Base-by-base conservation (phyloP, 92 coral and sea anemone genomes). In the Muricea muricata region DNA sequence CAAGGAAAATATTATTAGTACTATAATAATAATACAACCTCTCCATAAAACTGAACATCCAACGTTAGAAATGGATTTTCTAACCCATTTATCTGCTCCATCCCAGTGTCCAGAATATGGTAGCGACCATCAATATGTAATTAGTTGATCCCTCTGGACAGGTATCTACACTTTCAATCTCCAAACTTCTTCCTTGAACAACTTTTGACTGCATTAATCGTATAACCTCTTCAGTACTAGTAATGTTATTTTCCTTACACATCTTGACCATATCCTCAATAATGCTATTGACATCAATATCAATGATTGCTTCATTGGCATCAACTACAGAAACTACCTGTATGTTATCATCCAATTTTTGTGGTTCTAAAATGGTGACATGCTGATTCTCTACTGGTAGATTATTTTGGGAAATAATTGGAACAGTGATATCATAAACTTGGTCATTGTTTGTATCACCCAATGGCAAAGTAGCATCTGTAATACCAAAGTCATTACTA, bases 151-250 rank as follows among this genome's bases (percentile, higher is more conserved):
- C 74, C 28, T 67, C 74, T 10, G 74, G 74, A 30, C 74, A 21
- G 12, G 10, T 24, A 35, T 67, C 74, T 30, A 24, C 74, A 14
- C 37, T 67, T 30, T 67, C 74, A 17, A 67, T 67, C 28, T 67
- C 74, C 41, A 67, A 35, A 30, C 74, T 67, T 67, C 74, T 30
- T 35, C 74, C 41, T 67, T 35, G n/a, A n/a, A n/a, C n/a, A n/a
- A n/a, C n/a, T n/a, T n/a, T n/a, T n/a, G n/a, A n/a, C n/a, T n/a
- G n/a, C n/a, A n/a, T n/a, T n/a, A n/a, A n/a, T n/a, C n/a, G n/a
- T n/a, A n/a, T n/a, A n/a, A n/a, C n/a, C n/a, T n/a, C n/a, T n/a
- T n/a, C n/a, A n/a, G n/a, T n/a, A n/a, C n/a, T n/a, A n/a, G n/a
- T n/a, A n/a, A n/a, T n/a, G 32, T 67, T 3, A 67, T 30, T 67